phyloP scores from a whole-genome alignment of 2,888 invertebrate genomes.

The Pachydiplax longipennis region DNA sequence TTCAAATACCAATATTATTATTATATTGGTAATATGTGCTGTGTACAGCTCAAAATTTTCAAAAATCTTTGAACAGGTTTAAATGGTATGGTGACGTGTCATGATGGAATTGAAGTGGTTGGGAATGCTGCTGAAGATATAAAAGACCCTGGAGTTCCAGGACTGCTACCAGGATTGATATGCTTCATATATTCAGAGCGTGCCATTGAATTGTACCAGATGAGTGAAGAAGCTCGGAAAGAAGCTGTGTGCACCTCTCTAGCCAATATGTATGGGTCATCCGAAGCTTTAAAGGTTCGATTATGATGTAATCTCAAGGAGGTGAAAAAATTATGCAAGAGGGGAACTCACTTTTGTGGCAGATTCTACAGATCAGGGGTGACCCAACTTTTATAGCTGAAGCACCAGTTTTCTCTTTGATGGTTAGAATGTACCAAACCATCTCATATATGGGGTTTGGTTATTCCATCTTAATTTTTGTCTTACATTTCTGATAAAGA shows the following conservation, averaged over 20 bases:
- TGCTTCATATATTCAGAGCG: slow-evolving; percentile 49
- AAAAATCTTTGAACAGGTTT: slow-evolving; percentile 44
- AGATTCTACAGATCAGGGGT: no score
- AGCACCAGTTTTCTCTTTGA: no score
- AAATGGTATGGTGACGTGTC: slow-evolving; percentile 49
- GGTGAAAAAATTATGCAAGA: not conserved
- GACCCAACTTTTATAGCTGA: no score
- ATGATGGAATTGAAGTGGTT: slow-evolving; percentile 49
- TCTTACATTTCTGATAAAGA: no score
- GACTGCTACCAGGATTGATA: slow-evolving; percentile 47
- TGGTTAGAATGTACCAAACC: no score
- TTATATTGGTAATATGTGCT: no score
- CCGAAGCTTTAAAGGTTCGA: slow-evolving; percentile 49
- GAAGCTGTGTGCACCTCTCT: slow-evolving; percentile 47
- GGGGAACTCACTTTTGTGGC: no score
- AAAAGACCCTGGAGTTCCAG: slow-evolving; percentile 46
- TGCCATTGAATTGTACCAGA: slow-evolving; percentile 47
- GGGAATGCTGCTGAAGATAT: slow-evolving; percentile 48
- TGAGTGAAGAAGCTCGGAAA: slow-evolving; percentile 46
- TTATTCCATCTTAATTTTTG: no score
- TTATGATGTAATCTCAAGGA: not conserved
- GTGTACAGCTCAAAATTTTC: not conserved
- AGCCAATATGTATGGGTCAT: slow-evolving; percentile 48
- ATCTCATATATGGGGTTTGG: no score
- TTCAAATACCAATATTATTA: no score